phyloP scores from a whole-genome alignment of 2,888 invertebrate genomes.

The Andrena marginata region DNA sequence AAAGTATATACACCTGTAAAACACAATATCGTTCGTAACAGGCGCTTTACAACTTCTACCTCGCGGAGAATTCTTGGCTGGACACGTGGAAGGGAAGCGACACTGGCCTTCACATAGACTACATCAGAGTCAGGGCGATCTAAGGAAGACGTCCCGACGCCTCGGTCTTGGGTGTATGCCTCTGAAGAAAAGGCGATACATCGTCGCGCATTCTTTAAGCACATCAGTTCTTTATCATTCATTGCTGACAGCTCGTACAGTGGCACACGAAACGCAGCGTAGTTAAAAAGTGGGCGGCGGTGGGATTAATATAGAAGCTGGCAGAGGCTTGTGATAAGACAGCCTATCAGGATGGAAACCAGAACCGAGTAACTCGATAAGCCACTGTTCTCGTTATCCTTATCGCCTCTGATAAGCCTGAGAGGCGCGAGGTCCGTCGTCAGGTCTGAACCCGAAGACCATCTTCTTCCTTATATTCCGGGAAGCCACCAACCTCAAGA shows the following conservation, averaged over 20 bases:
- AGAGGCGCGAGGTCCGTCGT: constrained; percentile 70
- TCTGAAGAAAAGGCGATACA: too few relatives aligned
- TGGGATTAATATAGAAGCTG: constrained; percentile 39
- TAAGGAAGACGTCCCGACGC: constrained; percentile 68
- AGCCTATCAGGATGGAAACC: constrained; percentile 55
- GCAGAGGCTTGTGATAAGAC: constrained; percentile 18
- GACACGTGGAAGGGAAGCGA: constrained; percentile 85
- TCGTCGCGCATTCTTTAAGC: neutral
- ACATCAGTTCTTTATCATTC: neutral
- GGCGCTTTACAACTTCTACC: constrained; percentile 84
- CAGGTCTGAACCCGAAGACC: constrained; percentile 65
- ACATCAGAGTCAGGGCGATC: constrained; percentile 87
- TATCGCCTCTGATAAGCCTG: constrained; percentile 67
- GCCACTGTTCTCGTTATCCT: constrained; percentile 73
- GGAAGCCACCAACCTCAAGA: constrained; percentile 40
- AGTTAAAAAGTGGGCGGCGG: constrained; percentile 42
- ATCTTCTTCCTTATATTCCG: constrained; percentile 36
- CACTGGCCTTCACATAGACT: constrained; percentile 87
- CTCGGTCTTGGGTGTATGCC: neutral
- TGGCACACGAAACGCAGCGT: neutral
- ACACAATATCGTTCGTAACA: constrained; percentile 53
- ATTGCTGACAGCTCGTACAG: neutral
- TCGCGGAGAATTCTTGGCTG: constrained; percentile 83
- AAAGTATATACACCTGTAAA: neutral
- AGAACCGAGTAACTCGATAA: constrained; percentile 75